Evolutionary conservation across 2,113 vertebrate genomes (phyloP).

Genomic region (Bostrychus sinensis): DNA sequence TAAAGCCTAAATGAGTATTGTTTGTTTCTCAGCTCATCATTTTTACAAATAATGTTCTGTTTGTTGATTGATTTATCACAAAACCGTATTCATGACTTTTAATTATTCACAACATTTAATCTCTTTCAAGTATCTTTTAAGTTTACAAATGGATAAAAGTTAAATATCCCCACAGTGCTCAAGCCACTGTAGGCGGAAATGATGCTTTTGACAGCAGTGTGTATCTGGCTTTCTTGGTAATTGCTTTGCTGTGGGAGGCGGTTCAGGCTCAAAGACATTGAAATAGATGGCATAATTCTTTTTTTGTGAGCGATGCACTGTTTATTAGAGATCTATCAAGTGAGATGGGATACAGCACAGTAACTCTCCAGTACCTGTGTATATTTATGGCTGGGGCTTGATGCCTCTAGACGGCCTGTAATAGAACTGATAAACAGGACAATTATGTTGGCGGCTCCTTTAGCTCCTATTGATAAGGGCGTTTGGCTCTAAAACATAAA

Average conservation of each 20-base stretch:
- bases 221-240: constrained; percentile 49
- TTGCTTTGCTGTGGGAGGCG: constrained; percentile 60
- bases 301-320: constrained; percentile 63
- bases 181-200: constrained; percentile 25
- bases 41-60: no score
- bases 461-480: constrained; percentile 68
- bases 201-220: constrained; percentile 38
- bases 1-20: no score
- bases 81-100: no score
- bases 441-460: constrained; percentile 63
- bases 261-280: constrained; percentile 58
- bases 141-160: neutral
- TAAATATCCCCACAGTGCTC: constrained; percentile 14
- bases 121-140: neutral
- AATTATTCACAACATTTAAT: constrained; percentile 3
- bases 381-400: constrained; percentile 68
- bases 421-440: constrained; percentile 78
- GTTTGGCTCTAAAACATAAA: constrained; percentile 60
- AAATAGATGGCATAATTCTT: constrained; percentile 70
- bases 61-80: no score
- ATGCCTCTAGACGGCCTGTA: constrained; percentile 65
- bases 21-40: no score
- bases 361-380: constrained; percentile 52
- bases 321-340: constrained; percentile 76
- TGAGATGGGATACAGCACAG: constrained; percentile 58